A percentile compares a stretch with the other conserved stretches of the same genome.
phyloP scores from a whole-genome alignment of 2,888 invertebrate species.

The Hypena proboscidalis region DNA sequence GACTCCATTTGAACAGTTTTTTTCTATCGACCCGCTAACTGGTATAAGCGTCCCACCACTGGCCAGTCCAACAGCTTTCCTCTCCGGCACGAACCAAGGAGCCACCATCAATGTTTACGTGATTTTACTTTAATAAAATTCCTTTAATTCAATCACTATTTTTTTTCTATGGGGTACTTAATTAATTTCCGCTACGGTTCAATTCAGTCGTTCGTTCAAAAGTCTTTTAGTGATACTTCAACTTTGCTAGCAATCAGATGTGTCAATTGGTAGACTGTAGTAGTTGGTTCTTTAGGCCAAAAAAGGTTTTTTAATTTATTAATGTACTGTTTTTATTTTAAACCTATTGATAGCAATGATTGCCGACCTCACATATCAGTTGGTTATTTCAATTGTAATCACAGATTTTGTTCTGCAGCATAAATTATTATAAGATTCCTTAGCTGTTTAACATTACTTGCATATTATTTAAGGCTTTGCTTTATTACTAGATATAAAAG shows the following conservation, averaged over 20 bases:
- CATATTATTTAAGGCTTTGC: too few relatives aligned
- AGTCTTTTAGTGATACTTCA: constrained; percentile 23
- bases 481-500: too few relatives aligned
- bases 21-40: constrained; percentile 10
- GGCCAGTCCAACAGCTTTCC: constrained; percentile 8
- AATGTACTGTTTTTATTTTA: too few relatives aligned
- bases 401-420: too few relatives aligned
- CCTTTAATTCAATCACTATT: constrained; percentile 62
- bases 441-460: too few relatives aligned
- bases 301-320: too few relatives aligned
- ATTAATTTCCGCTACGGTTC: constrained; percentile 70
- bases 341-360: too few relatives aligned
- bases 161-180: constrained; percentile 67
- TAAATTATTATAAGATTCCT: too few relatives aligned
- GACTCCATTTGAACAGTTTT: constrained; percentile 1
- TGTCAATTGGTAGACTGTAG: neutral
- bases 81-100: constrained; percentile 20
- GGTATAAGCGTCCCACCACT: constrained; percentile 10
- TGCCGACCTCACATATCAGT: too few relatives aligned
- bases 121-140: constrained; percentile 80
- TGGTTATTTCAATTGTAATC: too few relatives aligned
- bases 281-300: too few relatives aligned
- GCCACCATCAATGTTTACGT: constrained; percentile 74
- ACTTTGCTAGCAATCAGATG: constrained; percentile 8
- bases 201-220: constrained; percentile 51